A percentile compares a stretch with the other conserved stretches of the same genome.
Conservation (phyloP, 2,888 invertebrate species). For the Agrenia bidenticulata region DNA sequence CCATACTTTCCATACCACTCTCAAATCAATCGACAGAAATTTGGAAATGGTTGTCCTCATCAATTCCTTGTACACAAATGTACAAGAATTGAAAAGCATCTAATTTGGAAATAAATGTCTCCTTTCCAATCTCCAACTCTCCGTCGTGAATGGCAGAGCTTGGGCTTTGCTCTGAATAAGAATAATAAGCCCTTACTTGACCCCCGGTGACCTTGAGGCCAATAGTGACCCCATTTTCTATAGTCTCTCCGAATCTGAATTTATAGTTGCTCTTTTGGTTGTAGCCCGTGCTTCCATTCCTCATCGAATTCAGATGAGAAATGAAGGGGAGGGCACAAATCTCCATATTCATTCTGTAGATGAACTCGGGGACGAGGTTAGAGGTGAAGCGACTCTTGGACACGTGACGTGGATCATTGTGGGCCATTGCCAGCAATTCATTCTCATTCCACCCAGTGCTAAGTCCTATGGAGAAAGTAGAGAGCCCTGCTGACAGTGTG, state of each 20-base stretch:
- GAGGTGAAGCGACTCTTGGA: not conserved
- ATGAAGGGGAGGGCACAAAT: not conserved
- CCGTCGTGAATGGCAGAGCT: constrained; percentile 1
- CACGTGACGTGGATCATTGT: not conserved
- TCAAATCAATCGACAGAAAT: too few relatives aligned
- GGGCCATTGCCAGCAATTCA: not conserved
- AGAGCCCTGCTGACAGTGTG: not conserved
- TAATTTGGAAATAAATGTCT: not conserved
- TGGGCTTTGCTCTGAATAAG: constrained; percentile 3
- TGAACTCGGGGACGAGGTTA: not conserved
- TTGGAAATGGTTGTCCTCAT: too few relatives aligned
- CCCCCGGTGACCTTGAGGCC: not conserved
- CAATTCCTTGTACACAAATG: too few relatives aligned
- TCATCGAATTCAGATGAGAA: not conserved
- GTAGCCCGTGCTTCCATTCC: not conserved
- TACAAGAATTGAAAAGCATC: too few relatives aligned
- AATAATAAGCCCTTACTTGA: not conserved
- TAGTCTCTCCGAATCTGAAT: not conserved
- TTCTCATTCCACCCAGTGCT: not conserved
- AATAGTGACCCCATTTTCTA: not conserved
- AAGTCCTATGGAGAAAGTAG: not conserved
- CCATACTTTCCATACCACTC: too few relatives aligned
- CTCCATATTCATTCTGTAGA: not conserved
- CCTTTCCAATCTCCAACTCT: constrained; percentile 1
- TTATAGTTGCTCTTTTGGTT: not conserved